These are phyloP conservation scores for Cylindroiulus punctatus DNA, from an alignment of 2,888 invertebrate species.

Conservation along the genomic window DNA sequence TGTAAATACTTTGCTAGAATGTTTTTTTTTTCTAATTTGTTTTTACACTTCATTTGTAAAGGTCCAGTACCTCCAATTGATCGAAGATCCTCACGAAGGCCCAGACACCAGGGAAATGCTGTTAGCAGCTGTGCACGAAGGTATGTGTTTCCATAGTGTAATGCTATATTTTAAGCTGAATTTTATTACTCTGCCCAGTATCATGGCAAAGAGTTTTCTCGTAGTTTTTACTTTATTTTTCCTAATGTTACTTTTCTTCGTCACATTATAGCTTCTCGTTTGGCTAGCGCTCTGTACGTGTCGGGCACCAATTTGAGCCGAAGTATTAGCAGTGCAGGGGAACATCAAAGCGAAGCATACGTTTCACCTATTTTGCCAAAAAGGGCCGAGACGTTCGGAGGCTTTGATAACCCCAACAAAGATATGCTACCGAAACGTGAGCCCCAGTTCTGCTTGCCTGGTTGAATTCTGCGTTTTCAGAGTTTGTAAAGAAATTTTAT, in stretches of 20 bases:
- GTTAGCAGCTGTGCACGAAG: constrained; percentile 77
- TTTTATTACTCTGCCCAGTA: too few relatives aligned
- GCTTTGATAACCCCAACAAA: constrained; percentile 76
- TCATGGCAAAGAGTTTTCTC: too few relatives aligned
- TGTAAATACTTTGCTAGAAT: neutral
- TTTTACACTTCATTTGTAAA: constrained; percentile 53
- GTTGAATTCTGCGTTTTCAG: neutral
- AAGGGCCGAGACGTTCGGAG: constrained; percentile 95
- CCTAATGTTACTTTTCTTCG: constrained; percentile 9
- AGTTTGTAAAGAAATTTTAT: neutral
- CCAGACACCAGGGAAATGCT: constrained; percentile 77
- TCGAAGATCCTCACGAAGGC: constrained; percentile 69
- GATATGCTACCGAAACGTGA: constrained; percentile 59
- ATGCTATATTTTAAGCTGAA: too few relatives aligned
- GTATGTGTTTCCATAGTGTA: too few relatives aligned
- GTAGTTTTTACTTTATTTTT: neutral
- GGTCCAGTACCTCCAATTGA: constrained; percentile 77
- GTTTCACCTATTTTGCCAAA: constrained; percentile 88
- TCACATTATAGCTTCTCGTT: constrained; percentile 62
- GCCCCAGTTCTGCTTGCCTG: neutral
- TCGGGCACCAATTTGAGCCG: constrained; percentile 81
- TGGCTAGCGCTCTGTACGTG: constrained; percentile 63
- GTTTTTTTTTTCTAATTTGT: neutral
- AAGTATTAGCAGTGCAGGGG: constrained; percentile 93
- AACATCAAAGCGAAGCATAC: constrained; percentile 86